A percentile compares a stretch with the other conserved stretches of the same genome.
Evolutionary conservation across 2,797 vertebrate species (phyloP).

Genomic region (Enteromius treurensis): DNA sequence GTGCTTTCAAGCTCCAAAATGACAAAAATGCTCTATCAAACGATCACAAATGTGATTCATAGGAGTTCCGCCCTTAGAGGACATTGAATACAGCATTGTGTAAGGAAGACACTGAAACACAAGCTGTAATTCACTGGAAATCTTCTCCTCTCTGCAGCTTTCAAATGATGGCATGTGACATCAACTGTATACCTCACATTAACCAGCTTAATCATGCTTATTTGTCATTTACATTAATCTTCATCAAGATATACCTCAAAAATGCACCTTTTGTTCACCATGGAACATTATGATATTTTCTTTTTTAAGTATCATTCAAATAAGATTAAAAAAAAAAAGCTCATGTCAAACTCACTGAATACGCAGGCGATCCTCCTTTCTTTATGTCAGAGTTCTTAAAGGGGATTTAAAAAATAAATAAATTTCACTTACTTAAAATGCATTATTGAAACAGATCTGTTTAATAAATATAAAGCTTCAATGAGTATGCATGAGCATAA

Average conservation of each 20-base stretch:
- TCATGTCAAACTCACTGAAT: conserved; percentile 71
- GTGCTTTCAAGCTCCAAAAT: background rate
- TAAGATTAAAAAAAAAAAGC: background rate
- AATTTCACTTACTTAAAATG: background rate
- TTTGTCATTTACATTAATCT: background rate
- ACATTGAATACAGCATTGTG: background rate
- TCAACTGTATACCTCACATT: background rate
- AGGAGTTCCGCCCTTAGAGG: background rate
- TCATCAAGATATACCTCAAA: background rate
- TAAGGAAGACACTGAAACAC: background rate
- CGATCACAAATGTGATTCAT: background rate
- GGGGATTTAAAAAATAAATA: conserved; percentile 50
- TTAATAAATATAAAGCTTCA: background rate
- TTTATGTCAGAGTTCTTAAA: conserved; percentile 73
- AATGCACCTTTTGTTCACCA: background rate
- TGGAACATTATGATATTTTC: background rate
- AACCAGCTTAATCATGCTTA: background rate
- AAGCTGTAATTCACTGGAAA: background rate
- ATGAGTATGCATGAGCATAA: background rate
- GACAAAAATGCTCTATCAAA: background rate
- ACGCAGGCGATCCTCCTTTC: conserved; percentile 82
- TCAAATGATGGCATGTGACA: background rate
- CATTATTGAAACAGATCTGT: background rate
- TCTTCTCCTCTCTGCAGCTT: background rate
- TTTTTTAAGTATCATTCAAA: background rate